These are phyloP conservation scores for Lasiommata megera DNA, from an alignment of 2,888 invertebrate species.

Conservation along the genomic window DNA sequence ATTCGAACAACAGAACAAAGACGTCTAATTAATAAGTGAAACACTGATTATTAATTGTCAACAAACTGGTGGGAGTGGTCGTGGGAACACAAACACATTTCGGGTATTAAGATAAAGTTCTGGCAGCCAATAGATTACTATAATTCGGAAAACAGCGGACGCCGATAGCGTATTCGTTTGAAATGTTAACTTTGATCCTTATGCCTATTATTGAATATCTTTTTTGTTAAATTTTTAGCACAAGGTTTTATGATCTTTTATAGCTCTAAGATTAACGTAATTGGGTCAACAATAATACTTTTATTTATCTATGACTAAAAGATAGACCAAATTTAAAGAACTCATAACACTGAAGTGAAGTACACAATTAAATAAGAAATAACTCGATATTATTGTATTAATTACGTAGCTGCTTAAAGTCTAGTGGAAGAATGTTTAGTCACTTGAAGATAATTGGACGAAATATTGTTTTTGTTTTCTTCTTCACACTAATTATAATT, in stretches of 20 bases:
- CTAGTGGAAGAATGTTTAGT: no score
- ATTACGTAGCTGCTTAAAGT: no score
- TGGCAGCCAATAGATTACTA: conserved; percentile 10
- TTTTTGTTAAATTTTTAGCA: not conserved
- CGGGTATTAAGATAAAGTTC: conserved; percentile 17
- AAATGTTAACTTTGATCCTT: conserved; percentile 16
- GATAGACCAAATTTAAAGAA: no score
- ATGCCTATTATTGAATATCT: not conserved
- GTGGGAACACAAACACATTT: conserved; percentile 19
- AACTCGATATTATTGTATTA: no score
- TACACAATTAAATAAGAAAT: no score
- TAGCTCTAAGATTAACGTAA: not conserved
- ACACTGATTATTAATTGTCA: conserved; percentile 13
- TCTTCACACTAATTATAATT: no score
- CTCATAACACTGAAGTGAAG: no score
- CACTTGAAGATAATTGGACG: no score
- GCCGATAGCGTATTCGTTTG: conserved; percentile 3
- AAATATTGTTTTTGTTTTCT: no score
- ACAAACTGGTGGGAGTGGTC: not conserved
- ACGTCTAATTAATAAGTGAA: conserved; percentile 15
- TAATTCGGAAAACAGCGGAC: conserved; percentile 18
- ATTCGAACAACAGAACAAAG: no score
- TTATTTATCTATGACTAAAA: not conserved
- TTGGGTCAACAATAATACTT: not conserved
- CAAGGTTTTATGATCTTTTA: not conserved